phyloP scores from a whole-genome alignment of 2,113 vertebrate genomes.

The Bostrychus sinensis region DNA sequence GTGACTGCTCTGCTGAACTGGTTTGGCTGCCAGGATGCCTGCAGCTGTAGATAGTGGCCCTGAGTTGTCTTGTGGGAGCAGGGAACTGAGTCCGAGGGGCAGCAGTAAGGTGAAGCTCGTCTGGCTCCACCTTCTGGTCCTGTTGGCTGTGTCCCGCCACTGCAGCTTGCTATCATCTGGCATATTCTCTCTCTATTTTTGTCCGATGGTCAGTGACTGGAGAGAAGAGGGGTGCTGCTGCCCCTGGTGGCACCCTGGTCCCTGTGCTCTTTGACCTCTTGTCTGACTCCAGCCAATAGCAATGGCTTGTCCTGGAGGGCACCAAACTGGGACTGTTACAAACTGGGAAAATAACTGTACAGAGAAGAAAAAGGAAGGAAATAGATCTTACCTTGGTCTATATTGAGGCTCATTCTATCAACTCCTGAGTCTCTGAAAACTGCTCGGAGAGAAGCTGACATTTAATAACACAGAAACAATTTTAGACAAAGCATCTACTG shows the following conservation, averaged over 20 bases:
- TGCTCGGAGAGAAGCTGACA: slow-evolving; percentile 38
- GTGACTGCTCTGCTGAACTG: slow-evolving; percentile 81
- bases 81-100: slow-evolving; percentile 72
- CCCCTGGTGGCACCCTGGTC: slow-evolving; percentile 66
- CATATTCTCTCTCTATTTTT: slow-evolving; percentile 53
- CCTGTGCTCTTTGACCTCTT: slow-evolving; percentile 56
- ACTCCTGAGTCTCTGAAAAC: slow-evolving; percentile 85
- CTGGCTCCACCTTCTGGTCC: slow-evolving; percentile 42
- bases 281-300: slow-evolving; percentile 54
- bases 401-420: slow-evolving; percentile 79
- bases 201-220: slow-evolving; percentile 80
- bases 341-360: background rate
- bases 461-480: background rate
- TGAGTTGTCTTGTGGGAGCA: slow-evolving; percentile 80
- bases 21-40: slow-evolving; percentile 78
- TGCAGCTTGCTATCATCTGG: slow-evolving; percentile 51
- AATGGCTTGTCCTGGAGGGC: slow-evolving; percentile 40
- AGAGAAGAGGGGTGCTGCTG: slow-evolving; percentile 66
- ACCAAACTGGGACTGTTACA: background rate
- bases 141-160: slow-evolving; percentile 31
- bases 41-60: slow-evolving; percentile 84
- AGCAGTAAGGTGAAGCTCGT: slow-evolving; percentile 56
- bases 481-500: slow-evolving; percentile 1
- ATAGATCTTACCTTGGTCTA: slow-evolving; percentile 55
- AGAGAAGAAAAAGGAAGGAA: background rate